Conservation (phyloP, 2,113 vertebrate species). For the Recurvirostra avosetta region DNA sequence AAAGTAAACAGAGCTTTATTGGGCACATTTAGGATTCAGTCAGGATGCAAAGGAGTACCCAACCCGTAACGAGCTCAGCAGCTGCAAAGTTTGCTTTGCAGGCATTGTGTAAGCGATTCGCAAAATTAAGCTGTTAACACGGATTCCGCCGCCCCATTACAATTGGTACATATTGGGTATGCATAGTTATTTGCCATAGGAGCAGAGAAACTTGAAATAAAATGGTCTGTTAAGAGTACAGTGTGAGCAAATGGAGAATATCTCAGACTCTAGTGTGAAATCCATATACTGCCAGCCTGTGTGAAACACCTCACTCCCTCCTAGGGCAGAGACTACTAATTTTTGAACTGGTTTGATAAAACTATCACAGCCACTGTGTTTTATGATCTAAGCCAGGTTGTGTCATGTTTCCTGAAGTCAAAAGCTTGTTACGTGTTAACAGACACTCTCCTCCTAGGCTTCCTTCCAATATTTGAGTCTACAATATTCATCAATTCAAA, state of each 20-base stretch:
- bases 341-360: neutral
- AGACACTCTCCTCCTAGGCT: neutral
- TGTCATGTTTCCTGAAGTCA: neutral
- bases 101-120: neutral
- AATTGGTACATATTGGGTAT: neutral
- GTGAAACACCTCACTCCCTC: neutral
- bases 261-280: neutral
- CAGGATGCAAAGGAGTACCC: slow-evolving; percentile 32
- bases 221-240: neutral
- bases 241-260: neutral
- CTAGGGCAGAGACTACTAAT: neutral
- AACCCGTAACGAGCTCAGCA: neutral
- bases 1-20: slow-evolving; percentile 35
- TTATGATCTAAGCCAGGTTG: neutral
- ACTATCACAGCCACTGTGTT: neutral
- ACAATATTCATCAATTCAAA: neutral
- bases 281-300: neutral
- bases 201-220: neutral
- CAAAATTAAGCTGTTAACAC: neutral
- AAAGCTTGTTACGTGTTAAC: neutral
- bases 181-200: neutral
- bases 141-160: neutral
- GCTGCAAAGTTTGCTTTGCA: neutral
- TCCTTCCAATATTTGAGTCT: neutral
- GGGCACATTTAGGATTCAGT: slow-evolving; percentile 8